Evolutionary conservation across 2,113 vertebrate species (phyloP), one percentile per base, ranked within the genome.

Genomic region (Paramormyrops kingsleyae): DNA sequence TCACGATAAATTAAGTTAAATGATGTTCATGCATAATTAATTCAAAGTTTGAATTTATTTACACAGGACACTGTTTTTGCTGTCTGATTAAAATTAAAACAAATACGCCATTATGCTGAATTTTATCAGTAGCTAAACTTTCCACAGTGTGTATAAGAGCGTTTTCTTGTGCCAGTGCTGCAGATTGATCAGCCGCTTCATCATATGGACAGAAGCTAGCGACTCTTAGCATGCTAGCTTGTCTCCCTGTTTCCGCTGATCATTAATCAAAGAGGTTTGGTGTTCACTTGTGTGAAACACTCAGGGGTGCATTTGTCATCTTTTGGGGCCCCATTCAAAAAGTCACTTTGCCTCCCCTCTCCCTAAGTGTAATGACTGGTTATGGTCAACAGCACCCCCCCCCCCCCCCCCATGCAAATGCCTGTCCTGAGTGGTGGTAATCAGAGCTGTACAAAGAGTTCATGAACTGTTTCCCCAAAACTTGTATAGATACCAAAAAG

Each of bases 41-140:
- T 80, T 80, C 35, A 80, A 80, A 80, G 46, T 86, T 49, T 74
- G 24, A 13, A 46, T 70, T 88, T 74, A 88, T 88, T 88, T 62
- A 21, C 44, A 49, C 35, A 88, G 21, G 46, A 42, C 87, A 46
- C 49, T 31, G 27, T 74, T 31, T 66, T 21, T 15, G 12, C 59
- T 88, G 83, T 88, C 66, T 50, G 46, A 70, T 49, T 70, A 47
- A 49, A 88, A 88, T 88, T 19, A 77, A 88, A 88, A 88, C 46
- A 88, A 88, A 88, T 88, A 88, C 3, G n/a, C 46, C 46, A 27
- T 88, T 24, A 5, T 62, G n/a, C 15, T 66, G 42, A 74, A 88
- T 74, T 46, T 12, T 74, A 74, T 74, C 88, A 49, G 42, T 46
- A 50, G 62, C 12, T 74, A 62, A 88, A 88, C n/a, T 35, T 17